Percentiles rank a stretch among this genome's conserved stretches.
These are phyloP conservation scores for Antechinus flavipes DNA, from an alignment of 2,113 vertebrate genomes.

Conservation along the genomic window DNA sequence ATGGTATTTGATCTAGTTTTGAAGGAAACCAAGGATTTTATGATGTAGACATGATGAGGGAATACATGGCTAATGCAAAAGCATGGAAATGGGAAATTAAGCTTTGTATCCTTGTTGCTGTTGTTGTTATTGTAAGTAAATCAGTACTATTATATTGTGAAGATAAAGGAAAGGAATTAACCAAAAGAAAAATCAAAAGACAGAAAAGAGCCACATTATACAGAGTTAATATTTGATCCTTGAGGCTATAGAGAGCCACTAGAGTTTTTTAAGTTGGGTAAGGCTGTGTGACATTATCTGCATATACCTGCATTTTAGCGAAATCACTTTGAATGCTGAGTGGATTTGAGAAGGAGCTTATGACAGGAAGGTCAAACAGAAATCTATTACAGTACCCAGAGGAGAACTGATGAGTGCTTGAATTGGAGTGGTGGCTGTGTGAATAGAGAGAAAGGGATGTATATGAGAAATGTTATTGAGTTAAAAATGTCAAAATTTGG, in stretches of 20 bases:
- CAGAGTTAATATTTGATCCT: neutral
- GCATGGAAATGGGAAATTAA: neutral
- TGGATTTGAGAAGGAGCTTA: neutral
- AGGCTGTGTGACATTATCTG: neutral
- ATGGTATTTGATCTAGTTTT: neutral
- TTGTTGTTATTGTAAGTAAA: neutral
- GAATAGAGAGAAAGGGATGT: neutral
- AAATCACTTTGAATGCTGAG: neutral
- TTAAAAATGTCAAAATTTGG: neutral
- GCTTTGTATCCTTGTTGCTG: neutral
- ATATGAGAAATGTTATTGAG: neutral
- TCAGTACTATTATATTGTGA: neutral
- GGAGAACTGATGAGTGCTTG: neutral
- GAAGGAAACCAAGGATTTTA: neutral
- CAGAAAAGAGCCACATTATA: neutral
- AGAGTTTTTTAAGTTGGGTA: neutral
- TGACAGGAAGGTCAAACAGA: neutral
- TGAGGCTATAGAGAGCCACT: neutral
- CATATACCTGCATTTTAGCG: neutral
- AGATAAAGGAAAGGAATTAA: neutral
- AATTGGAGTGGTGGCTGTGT: neutral
- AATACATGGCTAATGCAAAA: neutral
- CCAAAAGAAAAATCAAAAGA: neutral
- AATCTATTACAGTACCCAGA: neutral
- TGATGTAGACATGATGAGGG: neutral